A percentile compares a stretch with the other conserved stretches of the same genome.
Evolutionary conservation across 1,140 invertebrate genomes (phyloP).

Genomic region (Drosophila subpulchrella): DNA sequence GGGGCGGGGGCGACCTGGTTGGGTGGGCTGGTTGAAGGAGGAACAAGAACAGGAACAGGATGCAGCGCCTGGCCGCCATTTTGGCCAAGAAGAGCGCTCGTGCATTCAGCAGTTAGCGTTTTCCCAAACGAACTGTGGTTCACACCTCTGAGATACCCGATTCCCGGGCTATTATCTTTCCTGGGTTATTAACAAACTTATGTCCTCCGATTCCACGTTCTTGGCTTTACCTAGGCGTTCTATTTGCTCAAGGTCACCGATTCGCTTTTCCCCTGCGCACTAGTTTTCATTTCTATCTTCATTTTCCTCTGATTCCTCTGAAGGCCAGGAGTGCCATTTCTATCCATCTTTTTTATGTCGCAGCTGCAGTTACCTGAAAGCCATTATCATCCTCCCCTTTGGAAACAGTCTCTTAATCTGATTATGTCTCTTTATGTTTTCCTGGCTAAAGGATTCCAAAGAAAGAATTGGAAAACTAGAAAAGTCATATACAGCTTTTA

Average conservation of each 20-base stretch:
- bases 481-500: not conserved
- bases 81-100: conserved; percentile 44
- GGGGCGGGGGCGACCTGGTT: not conserved
- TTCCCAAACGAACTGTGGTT: conserved; percentile 24
- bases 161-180: conserved; percentile 1
- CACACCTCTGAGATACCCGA: conserved; percentile 14
- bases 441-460: not conserved
- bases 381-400: conserved; percentile 1
- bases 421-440: conserved; percentile 1
- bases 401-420: conserved; percentile 3
- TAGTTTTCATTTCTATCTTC: not conserved
- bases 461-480: not conserved
- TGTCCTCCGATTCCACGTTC: not conserved
- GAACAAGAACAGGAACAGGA: conserved; percentile 13
- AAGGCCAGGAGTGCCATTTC: not conserved
- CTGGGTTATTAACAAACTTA: conserved; percentile 8
- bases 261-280: not conserved
- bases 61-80: conserved; percentile 45
- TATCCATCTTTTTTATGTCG: not conserved
- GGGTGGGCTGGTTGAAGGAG: not conserved
- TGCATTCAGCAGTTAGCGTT: conserved; percentile 42
- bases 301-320: not conserved
- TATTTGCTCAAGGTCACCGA: not conserved
- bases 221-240: not conserved
- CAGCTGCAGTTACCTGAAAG: conserved; percentile 9